phyloP scores from a whole-genome alignment of 2,113 vertebrate genomes.

The Megalops atlanticus region DNA sequence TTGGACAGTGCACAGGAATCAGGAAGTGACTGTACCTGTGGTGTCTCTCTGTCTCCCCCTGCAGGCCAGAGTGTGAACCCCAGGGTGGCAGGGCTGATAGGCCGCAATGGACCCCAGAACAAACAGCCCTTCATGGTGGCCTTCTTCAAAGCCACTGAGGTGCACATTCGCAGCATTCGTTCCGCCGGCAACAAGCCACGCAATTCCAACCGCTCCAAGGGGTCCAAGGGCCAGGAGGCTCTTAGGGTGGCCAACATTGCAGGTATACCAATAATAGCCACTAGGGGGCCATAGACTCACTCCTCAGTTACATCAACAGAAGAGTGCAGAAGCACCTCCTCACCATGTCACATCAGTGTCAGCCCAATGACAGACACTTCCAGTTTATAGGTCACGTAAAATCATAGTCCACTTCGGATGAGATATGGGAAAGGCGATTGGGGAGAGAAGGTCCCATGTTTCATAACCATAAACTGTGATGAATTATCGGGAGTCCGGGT shows the following conservation, averaged over 20 bases:
- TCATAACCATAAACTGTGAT: neutral
- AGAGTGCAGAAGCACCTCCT: neutral
- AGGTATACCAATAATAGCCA: slow-evolving; percentile 62
- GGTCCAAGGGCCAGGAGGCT: slow-evolving; percentile 87
- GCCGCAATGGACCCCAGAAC: slow-evolving; percentile 90
- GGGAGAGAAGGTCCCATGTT: neutral
- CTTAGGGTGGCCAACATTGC: slow-evolving; percentile 86
- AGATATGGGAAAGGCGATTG: neutral
- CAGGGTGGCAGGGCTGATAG: slow-evolving; percentile 85
- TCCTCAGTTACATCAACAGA: neutral
- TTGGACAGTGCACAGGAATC: neutral
- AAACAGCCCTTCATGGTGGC: slow-evolving; percentile 98
- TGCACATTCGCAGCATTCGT: slow-evolving; percentile 92
- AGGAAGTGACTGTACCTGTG: neutral
- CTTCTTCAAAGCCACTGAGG: slow-evolving; percentile 97
- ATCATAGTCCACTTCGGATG: no score
- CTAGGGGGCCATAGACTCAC: neutral
- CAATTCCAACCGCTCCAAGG: slow-evolving; percentile 87
- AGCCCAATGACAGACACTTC: slow-evolving; percentile 5
- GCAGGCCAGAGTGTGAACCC: slow-evolving; percentile 93
- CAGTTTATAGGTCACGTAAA: neutral
- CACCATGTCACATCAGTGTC: neutral
- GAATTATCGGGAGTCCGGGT: slow-evolving; percentile 5
- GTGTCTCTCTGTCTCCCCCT: slow-evolving; percentile 53
- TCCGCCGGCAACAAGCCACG: slow-evolving; percentile 85